Base-by-base conservation (phyloP, 2,113 vertebrate species). In the Orthonyx spaldingii region DNA sequence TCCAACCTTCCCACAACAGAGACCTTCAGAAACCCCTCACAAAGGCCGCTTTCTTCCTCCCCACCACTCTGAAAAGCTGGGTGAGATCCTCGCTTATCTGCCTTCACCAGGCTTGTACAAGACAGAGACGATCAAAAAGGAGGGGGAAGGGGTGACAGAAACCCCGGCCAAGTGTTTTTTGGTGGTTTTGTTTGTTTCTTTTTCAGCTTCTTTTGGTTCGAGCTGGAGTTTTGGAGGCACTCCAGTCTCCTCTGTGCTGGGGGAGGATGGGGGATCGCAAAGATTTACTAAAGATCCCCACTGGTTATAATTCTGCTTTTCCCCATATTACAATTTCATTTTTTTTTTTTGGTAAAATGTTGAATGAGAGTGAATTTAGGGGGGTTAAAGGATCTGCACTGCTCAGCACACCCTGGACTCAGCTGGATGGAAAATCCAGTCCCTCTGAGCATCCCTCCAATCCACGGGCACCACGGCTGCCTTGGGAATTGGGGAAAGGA, bases 1-100 rank as follows among this genome's bases (percentile, higher is more conserved):
- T 87, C 94, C 91, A 95, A 82, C 74, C 87, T 65, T 52, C 91
- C 87, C 93, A 83, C 91, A 94, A 95, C 91, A 95, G 95, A 95
- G 94, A 56, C 50, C 89, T 71, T 94, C 84, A 96, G 90, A 97
- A 47, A 16, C 50, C 79, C 79, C 46, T 69, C 13, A 96, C 94
- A 95, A 96, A 95, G 91, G 93, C 84, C 4, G 61, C 94, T 94
- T 97, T 95, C 85, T 97, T 87, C 87, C 82, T 65, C 52, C 13
- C 7, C 8, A 4, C 42, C 16, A 11, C 93, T 90, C 8, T 28
- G 83, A 52, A 77, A 88, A 63, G 91, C 82, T 10, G 94, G 90
- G 90, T 86, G 90, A 96, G 69, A 86, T 42, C 87, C 93, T 95
- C 59, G 21, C 75, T 77, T 26, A 22, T 90, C 92, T 91, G 93